Percentiles rank a stretch among this genome's conserved stretches.
Conservation (phyloP, 2,888 invertebrate species). For the Meandrusa payeni region DNA sequence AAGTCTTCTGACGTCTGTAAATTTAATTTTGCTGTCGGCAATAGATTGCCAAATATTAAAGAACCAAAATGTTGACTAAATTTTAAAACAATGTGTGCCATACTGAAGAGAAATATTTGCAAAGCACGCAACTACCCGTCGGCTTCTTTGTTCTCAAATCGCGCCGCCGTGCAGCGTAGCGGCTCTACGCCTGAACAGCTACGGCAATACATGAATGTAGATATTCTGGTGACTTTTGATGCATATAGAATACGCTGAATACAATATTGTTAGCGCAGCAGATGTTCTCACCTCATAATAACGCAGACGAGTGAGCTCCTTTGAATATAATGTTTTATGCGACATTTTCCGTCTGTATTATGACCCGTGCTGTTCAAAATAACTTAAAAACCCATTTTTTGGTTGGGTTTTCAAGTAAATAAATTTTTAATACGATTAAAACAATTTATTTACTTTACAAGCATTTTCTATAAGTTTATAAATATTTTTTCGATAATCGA, state of each 20-base stretch:
- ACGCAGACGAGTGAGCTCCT: conserved; percentile 8
- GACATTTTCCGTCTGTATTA: background rate
- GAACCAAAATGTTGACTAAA: background rate
- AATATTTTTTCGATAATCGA: no score
- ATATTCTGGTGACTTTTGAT: conserved; percentile 28
- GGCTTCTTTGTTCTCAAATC: conserved; percentile 47
- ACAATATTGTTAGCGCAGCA: conserved; percentile 8
- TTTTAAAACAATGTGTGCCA: conserved; percentile 31
- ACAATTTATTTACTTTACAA: no score
- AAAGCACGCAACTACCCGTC: conserved; percentile 42
- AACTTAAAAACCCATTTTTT: background rate
- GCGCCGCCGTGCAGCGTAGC: conserved; percentile 32
- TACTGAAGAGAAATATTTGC: conserved; percentile 43
- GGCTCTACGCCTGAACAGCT: conserved; percentile 31
- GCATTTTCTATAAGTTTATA: no score
- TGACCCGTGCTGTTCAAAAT: background rate
- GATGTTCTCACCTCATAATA: conserved; percentile 12
- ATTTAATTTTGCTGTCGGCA: no score
- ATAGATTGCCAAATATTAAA: no score
- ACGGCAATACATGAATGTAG: conserved; percentile 28
- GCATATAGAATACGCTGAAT: conserved; percentile 18
- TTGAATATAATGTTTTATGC: conserved; percentile 14
- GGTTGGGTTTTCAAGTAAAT: no score
- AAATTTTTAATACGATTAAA: no score
- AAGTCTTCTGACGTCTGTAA: no score